Conservation (phyloP, 1,140 invertebrate genomes). For the Brachionus manjavacas region DNA sequence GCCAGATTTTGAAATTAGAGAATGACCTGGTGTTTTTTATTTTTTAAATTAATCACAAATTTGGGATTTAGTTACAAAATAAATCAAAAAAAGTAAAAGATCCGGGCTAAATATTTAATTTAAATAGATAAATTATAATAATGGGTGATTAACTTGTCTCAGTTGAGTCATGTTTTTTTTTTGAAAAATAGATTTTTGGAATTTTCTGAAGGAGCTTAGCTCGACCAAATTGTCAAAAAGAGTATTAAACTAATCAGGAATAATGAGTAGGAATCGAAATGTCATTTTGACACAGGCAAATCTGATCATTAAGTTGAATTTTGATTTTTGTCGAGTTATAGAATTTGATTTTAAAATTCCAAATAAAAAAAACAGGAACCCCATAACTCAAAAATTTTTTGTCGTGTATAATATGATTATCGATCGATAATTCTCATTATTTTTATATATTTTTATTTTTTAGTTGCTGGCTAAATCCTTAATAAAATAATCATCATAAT, state of each 20-base stretch:
- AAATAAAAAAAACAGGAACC: not conserved
- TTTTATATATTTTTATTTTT: slow-evolving; percentile 23
- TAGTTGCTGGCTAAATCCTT: slow-evolving; percentile 33
- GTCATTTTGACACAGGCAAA: not conserved
- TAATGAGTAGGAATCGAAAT: not conserved
- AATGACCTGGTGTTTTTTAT: not conserved
- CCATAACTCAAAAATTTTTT: not conserved
- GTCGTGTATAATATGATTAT: slow-evolving; percentile 26
- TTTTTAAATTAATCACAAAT: not conserved
- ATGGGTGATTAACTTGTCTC: not conserved
- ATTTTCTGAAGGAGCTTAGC: not conserved
- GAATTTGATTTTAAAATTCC: not conserved
- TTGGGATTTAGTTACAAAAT: not conserved
- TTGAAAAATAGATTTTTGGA: not conserved
- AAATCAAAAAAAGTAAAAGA: not conserved
- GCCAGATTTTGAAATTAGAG: not conserved
- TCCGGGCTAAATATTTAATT: not conserved
- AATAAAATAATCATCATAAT: slow-evolving; percentile 41
- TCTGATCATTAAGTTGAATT: not conserved
- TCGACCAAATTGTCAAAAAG: not conserved
- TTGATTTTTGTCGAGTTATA: not conserved
- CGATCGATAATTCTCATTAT: slow-evolving; percentile 34
- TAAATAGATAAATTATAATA: not conserved
- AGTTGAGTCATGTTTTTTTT: not conserved
- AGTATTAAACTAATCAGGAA: not conserved